These are phyloP conservation scores for Scaeva pyrastri DNA, from an alignment of 2,888 invertebrate genomes.

Conservation along the genomic window DNA sequence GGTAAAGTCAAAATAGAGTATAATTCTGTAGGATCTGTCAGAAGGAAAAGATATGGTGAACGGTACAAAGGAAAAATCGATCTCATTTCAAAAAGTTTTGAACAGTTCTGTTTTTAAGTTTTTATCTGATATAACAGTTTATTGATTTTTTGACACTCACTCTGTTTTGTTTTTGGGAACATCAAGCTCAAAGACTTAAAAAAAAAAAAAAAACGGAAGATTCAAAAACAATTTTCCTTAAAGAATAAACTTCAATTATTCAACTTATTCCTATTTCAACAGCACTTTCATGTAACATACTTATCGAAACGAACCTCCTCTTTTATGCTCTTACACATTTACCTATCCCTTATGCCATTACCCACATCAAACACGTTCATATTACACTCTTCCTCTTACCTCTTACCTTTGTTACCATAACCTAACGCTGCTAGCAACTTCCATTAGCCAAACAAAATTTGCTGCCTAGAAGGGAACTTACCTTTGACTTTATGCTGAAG, in stretches of 20 bases:
- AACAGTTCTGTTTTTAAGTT: no score
- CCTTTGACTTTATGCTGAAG: conserved; percentile 8
- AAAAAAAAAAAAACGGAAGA: not conserved
- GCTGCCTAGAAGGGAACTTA: not conserved
- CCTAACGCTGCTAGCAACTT: not conserved
- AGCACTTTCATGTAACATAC: not conserved
- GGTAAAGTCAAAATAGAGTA: no score
- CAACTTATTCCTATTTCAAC: not conserved
- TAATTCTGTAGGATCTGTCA: no score
- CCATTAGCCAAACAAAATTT: conserved; percentile 23
- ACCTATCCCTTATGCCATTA: not conserved
- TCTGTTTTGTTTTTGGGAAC: no score
- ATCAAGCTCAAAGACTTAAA: not conserved
- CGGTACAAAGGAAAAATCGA: no score
- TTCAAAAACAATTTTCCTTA: not conserved
- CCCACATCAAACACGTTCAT: conserved; percentile 15
- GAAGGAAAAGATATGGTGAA: no score
- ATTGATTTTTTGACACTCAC: no score
- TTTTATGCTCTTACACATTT: not conserved
- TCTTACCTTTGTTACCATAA: conserved; percentile 9
- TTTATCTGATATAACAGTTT: no score
- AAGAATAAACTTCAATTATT: not conserved
- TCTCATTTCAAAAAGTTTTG: no score
- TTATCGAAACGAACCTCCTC: not conserved
- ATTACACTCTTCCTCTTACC: conserved; percentile 9